Conservation (phyloP, 1,140 invertebrate genomes). For the Nixonia krombeini region DNA sequence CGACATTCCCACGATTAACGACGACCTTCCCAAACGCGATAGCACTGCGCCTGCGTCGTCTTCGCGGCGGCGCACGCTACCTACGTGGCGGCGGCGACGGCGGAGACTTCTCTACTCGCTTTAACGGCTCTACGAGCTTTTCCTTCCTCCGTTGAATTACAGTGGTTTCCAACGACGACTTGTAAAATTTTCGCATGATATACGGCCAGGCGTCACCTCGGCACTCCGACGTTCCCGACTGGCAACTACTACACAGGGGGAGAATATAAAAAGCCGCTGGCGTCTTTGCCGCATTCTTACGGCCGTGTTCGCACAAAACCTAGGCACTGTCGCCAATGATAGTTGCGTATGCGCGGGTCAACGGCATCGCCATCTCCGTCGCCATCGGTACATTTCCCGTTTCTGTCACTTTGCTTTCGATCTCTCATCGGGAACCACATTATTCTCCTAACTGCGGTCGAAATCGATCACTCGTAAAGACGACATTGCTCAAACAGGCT, state of each 20-base stretch:
- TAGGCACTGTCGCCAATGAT: conserved; percentile 32
- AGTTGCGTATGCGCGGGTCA: not conserved
- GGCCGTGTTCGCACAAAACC: not conserved
- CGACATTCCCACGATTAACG: too few relatives aligned
- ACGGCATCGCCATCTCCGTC: not conserved
- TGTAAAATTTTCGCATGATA: conserved; percentile 54
- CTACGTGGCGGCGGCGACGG: too few relatives aligned
- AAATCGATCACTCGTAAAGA: too few relatives aligned
- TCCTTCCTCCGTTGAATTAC: conserved; percentile 46
- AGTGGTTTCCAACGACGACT: conserved; percentile 50
- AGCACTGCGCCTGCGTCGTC: conserved; percentile 29
- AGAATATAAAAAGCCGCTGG: conserved; percentile 45
- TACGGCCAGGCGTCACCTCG: conserved; percentile 44
- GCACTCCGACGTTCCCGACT: conserved; percentile 28
- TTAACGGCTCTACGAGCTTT: conserved; percentile 40
- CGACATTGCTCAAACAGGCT: too few relatives aligned
- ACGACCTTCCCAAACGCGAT: conserved; percentile 17
- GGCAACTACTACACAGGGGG: conserved; percentile 28
- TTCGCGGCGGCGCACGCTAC: too few relatives aligned
- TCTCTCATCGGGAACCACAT: not conserved
- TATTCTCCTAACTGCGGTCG: too few relatives aligned
- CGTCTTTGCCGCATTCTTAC: conserved; percentile 25
- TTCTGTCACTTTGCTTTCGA: not conserved
- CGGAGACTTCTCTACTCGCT: conserved; percentile 21
- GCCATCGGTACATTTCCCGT: too few relatives aligned